These are phyloP conservation scores for Lasioglossum morio DNA, from an alignment of 2,888 invertebrate species.

Conservation along the genomic window DNA sequence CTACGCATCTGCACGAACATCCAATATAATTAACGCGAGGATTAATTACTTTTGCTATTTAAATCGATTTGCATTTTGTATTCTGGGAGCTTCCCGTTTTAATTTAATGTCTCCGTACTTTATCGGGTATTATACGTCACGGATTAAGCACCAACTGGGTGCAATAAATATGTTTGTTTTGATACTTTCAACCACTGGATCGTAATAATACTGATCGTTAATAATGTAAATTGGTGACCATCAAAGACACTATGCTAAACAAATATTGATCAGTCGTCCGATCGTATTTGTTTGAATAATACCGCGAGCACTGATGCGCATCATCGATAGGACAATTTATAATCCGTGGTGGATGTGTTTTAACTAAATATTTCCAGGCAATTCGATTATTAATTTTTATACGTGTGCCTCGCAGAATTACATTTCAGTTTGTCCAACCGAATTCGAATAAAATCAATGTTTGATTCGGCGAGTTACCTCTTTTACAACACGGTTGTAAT, in stretches of 20 bases:
- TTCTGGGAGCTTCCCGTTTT: not conserved
- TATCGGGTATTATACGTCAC: not conserved
- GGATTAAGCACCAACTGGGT: no score
- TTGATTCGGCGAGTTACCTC: not conserved
- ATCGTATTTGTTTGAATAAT: not conserved
- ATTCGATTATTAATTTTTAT: not conserved
- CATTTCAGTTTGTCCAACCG: not conserved
- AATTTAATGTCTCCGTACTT: not conserved
- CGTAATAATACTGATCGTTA: not conserved
- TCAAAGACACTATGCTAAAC: not conserved
- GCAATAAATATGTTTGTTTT: not conserved
- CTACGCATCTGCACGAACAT: not conserved
- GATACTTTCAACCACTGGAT: not conserved
- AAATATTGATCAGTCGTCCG: not conserved
- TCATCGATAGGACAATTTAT: not conserved
- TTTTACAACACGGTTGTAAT: not conserved
- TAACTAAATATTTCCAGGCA: not conserved
- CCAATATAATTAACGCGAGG: not conserved
- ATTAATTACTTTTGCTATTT: not conserved
- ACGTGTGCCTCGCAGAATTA: not conserved
- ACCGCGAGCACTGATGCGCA: not conserved
- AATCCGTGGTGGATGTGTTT: no score
- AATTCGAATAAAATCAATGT: not conserved
- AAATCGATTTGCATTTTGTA: not conserved
- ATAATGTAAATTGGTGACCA: not conserved